Evolutionary conservation across 1,140 invertebrate species (phyloP).

Genomic region (Sesamia nonagrioides): DNA sequence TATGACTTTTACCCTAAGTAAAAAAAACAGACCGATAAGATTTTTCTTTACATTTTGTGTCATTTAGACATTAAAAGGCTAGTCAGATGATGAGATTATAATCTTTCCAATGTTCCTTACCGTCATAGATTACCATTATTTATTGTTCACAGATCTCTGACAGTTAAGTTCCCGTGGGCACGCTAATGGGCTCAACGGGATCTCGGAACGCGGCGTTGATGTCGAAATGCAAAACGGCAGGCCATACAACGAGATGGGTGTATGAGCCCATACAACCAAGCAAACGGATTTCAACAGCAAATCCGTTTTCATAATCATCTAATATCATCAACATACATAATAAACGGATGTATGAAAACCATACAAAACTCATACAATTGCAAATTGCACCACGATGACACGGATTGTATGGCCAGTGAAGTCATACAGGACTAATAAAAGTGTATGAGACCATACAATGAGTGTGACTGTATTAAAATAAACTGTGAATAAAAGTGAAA

Average conservation of each 20-base stretch:
- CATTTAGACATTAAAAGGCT: too few species aligned
- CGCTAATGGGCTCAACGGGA: constrained; percentile 81
- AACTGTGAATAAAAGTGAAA: constrained; percentile 34
- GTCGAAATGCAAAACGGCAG: constrained; percentile 66
- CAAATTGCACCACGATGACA: too few species aligned
- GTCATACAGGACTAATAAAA: not conserved
- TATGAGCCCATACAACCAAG: constrained; percentile 53
- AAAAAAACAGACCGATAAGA: not conserved
- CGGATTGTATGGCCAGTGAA: constrained; percentile 1
- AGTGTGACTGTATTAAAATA: constrained; percentile 13
- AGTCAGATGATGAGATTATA: too few species aligned
- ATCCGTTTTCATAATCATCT: not conserved
- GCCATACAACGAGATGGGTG: constrained; percentile 80
- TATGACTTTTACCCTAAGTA: not conserved
- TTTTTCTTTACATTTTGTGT: too few species aligned
- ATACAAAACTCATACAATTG: constrained; percentile 14
- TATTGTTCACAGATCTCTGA: constrained; percentile 78
- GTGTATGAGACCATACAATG: not conserved
- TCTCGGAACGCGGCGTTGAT: constrained; percentile 70
- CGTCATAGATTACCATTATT: not conserved
- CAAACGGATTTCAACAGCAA: not conserved
- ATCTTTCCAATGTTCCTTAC: too few species aligned
- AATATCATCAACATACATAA: not conserved
- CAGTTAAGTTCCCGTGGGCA: constrained; percentile 85
- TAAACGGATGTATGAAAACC: constrained; percentile 1